Base-by-base conservation (phyloP, 2,888 invertebrate species). In the Prenolepis imparis region DNA sequence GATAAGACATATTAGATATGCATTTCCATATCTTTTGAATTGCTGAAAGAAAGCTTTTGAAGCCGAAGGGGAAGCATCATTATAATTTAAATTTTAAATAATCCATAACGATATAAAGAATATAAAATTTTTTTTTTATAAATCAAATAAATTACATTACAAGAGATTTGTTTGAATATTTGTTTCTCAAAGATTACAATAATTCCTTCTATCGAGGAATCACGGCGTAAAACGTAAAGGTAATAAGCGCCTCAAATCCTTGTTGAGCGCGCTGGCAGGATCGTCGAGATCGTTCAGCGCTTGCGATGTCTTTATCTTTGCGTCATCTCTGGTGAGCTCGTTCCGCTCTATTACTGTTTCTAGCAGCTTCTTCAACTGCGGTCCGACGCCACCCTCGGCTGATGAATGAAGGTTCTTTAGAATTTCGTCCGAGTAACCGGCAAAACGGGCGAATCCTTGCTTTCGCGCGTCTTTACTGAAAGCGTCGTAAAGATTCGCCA, bases 381-480 rank as follows among this genome's bases (percentile, higher is more conserved):
- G 95, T 0, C 96, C 95, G 0, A 96, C 96, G 0, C 96, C 96
- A 6, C 96, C 96, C 28, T 94, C 95, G 0, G 96, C 96, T 0
- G 96, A 96, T 2, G 95, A 96, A 0, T 95, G 94, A 0, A 97
- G 93, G 8, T 95, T 95, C 82, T 95, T 95, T 91, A 97, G 95
- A 12, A 97, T 95, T 41, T 95, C 95, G 2, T 96, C 95, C 0
- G 96, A 95, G 93, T 96, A 97, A 15, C 97, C 97, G 95, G 95
- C 95, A 89, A 95, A 97, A 89, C 96, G 96, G 5, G 96, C 96
- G 6, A 96, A 95, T 52, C 96, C 95, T 88, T 96, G 95, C 83
- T 95, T 96, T 91, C 97, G 97, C 0, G 97, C 96, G 84, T 97
- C 97, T 86, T 97, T 96, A 92, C 96, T 97, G 70, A 97, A 90